A percentile compares a stretch with the other conserved stretches of the same genome.
phyloP scores from a whole-genome alignment of 2,888 invertebrate species.

The Colletes collaris region DNA sequence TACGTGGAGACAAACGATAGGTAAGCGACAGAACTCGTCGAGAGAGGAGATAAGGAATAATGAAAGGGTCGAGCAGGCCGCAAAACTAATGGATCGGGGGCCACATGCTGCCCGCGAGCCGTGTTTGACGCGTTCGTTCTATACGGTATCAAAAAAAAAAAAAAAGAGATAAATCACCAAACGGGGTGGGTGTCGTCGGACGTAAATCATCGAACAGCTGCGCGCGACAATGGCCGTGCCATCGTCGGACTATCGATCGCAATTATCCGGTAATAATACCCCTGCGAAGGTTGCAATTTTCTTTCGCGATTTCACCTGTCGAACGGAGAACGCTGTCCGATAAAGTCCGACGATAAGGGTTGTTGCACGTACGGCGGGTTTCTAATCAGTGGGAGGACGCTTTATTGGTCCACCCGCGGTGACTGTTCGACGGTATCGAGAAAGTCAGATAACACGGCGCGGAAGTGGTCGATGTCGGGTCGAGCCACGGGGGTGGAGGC shows the following conservation, averaged over 20 bases:
- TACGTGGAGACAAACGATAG: too few species aligned
- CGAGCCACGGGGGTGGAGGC: constrained; percentile 24
- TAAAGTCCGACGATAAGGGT: constrained; percentile 31
- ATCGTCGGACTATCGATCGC: constrained; percentile 47
- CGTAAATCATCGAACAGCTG: constrained; percentile 25
- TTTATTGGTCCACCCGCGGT: constrained; percentile 51
- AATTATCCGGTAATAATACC: constrained; percentile 41
- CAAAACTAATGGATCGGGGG: too few species aligned
- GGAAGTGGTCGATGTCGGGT: constrained; percentile 50
- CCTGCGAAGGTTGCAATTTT: constrained; percentile 13
- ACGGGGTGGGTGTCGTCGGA: too few species aligned
- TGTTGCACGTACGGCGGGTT: constrained; percentile 16
- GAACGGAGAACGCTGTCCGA: constrained; percentile 3
- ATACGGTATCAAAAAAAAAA: too few species aligned
- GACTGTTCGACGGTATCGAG: constrained; percentile 59
- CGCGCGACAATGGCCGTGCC: neutral
- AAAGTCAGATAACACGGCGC: constrained; percentile 52
- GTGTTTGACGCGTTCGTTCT: too few species aligned
- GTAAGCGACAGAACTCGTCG: too few species aligned
- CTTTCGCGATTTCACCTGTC: neutral
- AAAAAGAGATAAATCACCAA: too few species aligned
- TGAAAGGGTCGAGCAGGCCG: too few species aligned
- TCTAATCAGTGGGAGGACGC: constrained; percentile 38
- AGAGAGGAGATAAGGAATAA: too few species aligned
- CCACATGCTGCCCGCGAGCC: too few species aligned